Conservation (phyloP, 2,888 invertebrate species). For the Rhopalosiphum nymphaeae region DNA sequence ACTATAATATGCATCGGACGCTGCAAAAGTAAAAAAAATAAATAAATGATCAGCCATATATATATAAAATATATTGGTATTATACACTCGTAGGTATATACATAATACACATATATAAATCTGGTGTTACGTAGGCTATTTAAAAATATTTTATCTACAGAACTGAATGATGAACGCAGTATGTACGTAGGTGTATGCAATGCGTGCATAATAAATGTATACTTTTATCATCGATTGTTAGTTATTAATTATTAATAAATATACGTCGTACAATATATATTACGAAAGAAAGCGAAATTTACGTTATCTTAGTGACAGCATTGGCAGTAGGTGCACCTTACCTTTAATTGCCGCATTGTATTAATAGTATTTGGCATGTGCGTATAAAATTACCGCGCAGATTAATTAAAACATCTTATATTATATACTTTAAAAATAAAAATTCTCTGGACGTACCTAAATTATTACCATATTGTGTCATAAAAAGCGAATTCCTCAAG, state of each 20-base stretch:
- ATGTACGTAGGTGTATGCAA: neutral
- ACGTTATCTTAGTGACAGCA: neutral
- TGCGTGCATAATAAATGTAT: neutral
- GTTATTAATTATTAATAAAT: slow-evolving; percentile 17
- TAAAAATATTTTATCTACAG: neutral
- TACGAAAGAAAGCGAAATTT: slow-evolving; percentile 9
- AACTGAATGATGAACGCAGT: neutral
- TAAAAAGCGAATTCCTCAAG: neutral
- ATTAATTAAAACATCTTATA: neutral
- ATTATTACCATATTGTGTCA: neutral
- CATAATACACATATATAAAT: neutral
- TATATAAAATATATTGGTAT: neutral
- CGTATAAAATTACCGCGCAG: neutral
- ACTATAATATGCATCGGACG: neutral
- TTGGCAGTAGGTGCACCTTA: neutral
- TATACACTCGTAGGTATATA: neutral
- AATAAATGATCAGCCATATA: neutral
- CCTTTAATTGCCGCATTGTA: neutral
- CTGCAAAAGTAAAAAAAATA: slow-evolving; percentile 1
- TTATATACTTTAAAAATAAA: neutral
- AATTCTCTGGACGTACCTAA: neutral
- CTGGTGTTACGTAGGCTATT: neutral
- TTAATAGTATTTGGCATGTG: neutral
- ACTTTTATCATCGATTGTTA: slow-evolving; percentile 30
- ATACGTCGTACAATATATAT: neutral